Evolutionary conservation across 2,113 vertebrate genomes (phyloP), one percentile per base, ranked within the genome.

Genomic region (Girardinichthys multiradiatus): DNA sequence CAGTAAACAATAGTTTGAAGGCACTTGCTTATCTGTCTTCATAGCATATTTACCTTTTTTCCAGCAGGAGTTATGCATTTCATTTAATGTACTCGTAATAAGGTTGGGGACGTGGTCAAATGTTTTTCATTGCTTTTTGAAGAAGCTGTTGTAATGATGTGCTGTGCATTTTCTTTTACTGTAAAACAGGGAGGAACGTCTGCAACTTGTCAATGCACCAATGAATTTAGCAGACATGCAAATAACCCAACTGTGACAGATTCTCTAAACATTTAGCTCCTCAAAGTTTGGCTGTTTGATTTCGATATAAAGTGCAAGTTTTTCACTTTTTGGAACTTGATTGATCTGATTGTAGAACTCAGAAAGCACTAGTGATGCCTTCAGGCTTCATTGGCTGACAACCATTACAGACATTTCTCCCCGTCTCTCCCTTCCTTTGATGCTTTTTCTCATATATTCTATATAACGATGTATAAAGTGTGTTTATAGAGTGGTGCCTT

Each of bases 401-500:
- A 71, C 37, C 63, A 37, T 51, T 75, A 74, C 64, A 80, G 79
- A 77, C 81, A 42, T 65, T 74, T 74, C 74, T 77, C 4, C 2
- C 45, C 61, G 27, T 27, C 27, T 27, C 72, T 73, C 66, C 78
- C 54, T 68, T 39, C 57, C 62, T 57, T 65, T 45, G 57, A 72
- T 76, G 76, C 37, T 60, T 79, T 79, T 66, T 62, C 61, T 70
- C 57, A 31, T 72, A 68, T 87, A 86, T 81, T 81, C 75, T 77
- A 77, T 73, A 82, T 86, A n/a, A 79, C 85, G 77, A 79, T 93
- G 89, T 87, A 77, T 83, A 86, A 83, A 42, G 33, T 87, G 78
- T 91, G 92, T 92, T 92, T 95, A 92, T 92, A 88, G 76, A 75
- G 76, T 64, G 86, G 87, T 93, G 90, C 89, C 89, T 92, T 92